Evolutionary conservation across 1,140 invertebrate species (phyloP).

Genomic region (Heliconius congener): DNA sequence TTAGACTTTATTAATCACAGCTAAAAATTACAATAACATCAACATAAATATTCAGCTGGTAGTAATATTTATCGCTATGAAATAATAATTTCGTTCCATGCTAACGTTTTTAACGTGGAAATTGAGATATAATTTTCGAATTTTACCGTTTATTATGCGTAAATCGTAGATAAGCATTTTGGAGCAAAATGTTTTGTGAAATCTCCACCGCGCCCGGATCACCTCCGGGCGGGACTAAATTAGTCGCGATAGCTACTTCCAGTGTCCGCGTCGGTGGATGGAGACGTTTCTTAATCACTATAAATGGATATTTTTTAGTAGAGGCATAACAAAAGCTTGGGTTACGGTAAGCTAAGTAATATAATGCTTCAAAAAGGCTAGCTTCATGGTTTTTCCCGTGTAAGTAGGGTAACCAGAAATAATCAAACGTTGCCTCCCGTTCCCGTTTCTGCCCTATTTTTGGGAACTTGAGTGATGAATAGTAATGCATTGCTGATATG

Average conservation of each 20-base stretch:
- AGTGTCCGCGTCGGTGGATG: neutral
- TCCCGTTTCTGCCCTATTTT: no score
- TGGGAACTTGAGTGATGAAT: no score
- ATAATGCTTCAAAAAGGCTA: no score
- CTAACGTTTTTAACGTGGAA: slow-evolving; percentile 1
- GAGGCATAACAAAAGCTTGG: neutral
- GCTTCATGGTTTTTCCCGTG: no score
- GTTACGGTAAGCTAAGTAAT: no score
- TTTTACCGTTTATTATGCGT: slow-evolving; percentile 5
- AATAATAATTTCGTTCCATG: neutral
- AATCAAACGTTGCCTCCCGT: no score
- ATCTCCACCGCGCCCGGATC: neutral
- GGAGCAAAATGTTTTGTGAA: neutral
- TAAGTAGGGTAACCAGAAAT: no score
- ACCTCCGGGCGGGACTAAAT: slow-evolving; percentile 5
- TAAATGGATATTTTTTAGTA: neutral
- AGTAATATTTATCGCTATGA: neutral
- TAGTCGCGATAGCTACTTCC: slow-evolving; percentile 23
- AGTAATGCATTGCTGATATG: no score
- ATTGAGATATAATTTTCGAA: slow-evolving; percentile 17
- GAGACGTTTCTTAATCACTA: neutral
- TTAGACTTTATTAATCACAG: neutral
- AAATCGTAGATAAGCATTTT: slow-evolving; percentile 10
- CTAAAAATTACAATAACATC: neutral
- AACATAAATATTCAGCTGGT: neutral